phyloP scores from a whole-genome alignment of 2,797 vertebrate species.

The Diglossa cyanea region DNA sequence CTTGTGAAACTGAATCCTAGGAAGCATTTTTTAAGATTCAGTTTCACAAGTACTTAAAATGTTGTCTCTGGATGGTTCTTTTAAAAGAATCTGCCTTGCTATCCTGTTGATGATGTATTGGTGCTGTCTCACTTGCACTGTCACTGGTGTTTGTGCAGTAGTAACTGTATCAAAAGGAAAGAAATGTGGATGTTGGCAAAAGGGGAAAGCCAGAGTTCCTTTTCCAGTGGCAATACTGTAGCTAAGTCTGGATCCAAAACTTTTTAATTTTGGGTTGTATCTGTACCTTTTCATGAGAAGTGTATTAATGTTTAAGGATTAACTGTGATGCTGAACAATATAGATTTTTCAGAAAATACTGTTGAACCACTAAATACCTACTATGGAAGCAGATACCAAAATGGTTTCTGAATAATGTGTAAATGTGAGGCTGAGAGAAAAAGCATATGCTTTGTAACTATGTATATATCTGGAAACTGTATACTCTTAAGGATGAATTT shows the following conservation, averaged over 20 bases:
- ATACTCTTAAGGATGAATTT: neutral
- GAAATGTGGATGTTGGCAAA: fast-evolving
- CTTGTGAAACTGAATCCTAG: neutral
- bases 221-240: neutral
- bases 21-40: neutral
- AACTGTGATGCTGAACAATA: neutral
- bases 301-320: neutral
- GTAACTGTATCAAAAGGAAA: neutral
- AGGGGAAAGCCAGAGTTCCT: neutral
- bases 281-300: neutral
- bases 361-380: neutral
- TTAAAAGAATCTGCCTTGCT: neutral
- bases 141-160: neutral
- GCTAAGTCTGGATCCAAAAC: neutral
- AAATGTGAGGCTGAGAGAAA: neutral
- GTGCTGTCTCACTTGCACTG: neutral
- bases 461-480: neutral
- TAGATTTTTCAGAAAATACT: neutral
- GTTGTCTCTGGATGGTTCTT: neutral
- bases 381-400: neutral
- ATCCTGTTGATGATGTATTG: neutral
- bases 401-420: neutral
- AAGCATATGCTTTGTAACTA: neutral
- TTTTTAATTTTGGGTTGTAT: neutral
- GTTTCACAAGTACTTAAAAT: neutral